Percentiles rank a stretch among this genome's conserved stretches.
Conservation (phyloP, 2,113 vertebrate genomes). For the Cyprinodon brontotheroides region DNA sequence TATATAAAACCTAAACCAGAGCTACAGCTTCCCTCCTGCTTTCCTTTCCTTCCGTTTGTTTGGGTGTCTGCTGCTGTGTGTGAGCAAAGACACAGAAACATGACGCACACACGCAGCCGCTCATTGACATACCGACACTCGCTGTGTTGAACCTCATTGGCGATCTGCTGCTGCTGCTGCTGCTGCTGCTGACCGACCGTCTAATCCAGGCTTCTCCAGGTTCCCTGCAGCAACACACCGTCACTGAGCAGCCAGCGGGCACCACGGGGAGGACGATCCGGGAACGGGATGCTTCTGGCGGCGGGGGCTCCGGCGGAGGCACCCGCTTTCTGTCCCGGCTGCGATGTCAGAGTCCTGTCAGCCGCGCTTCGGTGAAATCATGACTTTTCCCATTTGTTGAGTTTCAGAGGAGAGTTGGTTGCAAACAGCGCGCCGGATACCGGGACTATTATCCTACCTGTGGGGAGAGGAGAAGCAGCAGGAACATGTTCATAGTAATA, state of each 20-base stretch:
- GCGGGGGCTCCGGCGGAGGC: constrained; percentile 82
- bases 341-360: background rate
- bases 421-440: constrained; percentile 57
- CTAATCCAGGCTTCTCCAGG: constrained; percentile 34
- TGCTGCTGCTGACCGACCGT: constrained; percentile 9
- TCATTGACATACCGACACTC: constrained; percentile 62
- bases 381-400: constrained; percentile 14
- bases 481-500: background rate
- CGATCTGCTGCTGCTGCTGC: constrained; percentile 46
- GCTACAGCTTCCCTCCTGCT: constrained; percentile 20
- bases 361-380: constrained; percentile 15
- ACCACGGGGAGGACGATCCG: constrained; percentile 62
- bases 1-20: background rate
- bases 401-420: constrained; percentile 8
- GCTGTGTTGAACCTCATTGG: constrained; percentile 61
- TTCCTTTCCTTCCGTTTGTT: background rate
- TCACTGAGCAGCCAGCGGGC: constrained; percentile 25
- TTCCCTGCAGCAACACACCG: constrained; percentile 31
- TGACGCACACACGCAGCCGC: constrained; percentile 30
- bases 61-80: background rate
- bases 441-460: constrained; percentile 84
- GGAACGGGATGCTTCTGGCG: constrained; percentile 74
- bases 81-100: constrained; percentile 11
- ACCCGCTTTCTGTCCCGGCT: constrained; percentile 75
- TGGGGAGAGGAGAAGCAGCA: constrained; percentile 52